Conservation (phyloP, 2,113 vertebrate genomes). For the Psilopsiagon aurifrons region DNA sequence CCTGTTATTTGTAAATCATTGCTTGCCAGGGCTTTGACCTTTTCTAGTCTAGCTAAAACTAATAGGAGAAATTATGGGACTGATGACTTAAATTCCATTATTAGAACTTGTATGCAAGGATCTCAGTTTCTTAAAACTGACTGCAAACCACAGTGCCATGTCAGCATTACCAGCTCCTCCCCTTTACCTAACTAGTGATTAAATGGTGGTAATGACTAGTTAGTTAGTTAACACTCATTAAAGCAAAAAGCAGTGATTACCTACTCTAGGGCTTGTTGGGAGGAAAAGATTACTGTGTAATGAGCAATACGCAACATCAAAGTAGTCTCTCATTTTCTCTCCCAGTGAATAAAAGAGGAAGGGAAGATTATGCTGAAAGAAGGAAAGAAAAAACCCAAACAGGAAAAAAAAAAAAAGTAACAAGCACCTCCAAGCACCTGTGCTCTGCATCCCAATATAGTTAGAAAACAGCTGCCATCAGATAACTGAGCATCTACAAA, state of each 20-base stretch:
- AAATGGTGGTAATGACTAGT: neutral
- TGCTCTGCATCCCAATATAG: conserved; percentile 7
- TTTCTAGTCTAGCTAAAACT: conserved; percentile 75
- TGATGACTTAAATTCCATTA: conserved; percentile 66
- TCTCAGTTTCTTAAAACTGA: conserved; percentile 22
- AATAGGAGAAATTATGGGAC: conserved; percentile 74
- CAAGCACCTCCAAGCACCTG: conserved; percentile 28
- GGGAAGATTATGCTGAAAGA: neutral
- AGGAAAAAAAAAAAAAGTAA: neutral
- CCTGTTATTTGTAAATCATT: conserved; percentile 83
- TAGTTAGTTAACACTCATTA: neutral
- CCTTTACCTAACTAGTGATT: neutral
- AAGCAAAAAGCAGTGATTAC: neutral
- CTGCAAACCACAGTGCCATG: neutral
- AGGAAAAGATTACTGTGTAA: neutral
- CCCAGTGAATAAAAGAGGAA: neutral
- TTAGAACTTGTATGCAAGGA: conserved; percentile 15
- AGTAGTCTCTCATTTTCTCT: neutral
- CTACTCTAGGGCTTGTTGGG: neutral
- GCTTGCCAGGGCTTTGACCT: conserved; percentile 78
- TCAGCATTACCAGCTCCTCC: neutral
- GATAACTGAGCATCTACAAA: conserved; percentile 67
- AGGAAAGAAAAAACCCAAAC: neutral
- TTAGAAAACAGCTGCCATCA: conserved; percentile 55
- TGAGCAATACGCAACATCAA: neutral